Conservation (phyloP, 2,888 invertebrate genomes). For the Drosophila pseudotakahashii region DNA sequence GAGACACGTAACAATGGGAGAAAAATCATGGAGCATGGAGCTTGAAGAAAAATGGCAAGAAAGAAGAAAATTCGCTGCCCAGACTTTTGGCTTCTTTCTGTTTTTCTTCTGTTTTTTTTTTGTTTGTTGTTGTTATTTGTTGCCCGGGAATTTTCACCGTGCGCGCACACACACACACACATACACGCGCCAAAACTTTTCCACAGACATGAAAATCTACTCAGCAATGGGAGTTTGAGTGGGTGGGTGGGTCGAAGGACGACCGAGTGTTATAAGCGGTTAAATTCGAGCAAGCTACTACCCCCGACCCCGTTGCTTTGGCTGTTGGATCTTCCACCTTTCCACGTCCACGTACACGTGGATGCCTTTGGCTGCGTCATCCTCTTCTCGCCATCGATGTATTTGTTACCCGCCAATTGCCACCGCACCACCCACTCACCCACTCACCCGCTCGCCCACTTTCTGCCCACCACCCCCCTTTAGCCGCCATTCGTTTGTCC, state of each 20-base stretch:
- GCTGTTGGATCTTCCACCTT: slow-evolving; percentile 23
- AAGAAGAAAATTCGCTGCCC: slow-evolving; percentile 23
- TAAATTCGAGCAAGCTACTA: slow-evolving; percentile 62
- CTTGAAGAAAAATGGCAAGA: slow-evolving; percentile 4
- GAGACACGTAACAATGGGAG: slow-evolving; percentile 30
- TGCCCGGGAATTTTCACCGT: slow-evolving; percentile 29
- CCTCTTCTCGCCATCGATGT: slow-evolving; percentile 9
- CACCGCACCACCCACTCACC: slow-evolving; percentile 1
- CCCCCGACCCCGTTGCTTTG: slow-evolving; percentile 6
- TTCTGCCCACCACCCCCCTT: neutral
- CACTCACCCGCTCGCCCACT: neutral
- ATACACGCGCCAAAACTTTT: slow-evolving; percentile 36
- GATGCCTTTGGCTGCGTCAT: slow-evolving; percentile 46
- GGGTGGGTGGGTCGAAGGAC: slow-evolving; percentile 34
- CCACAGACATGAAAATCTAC: slow-evolving; percentile 73
- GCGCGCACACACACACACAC: slow-evolving; percentile 1
- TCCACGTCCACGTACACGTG: slow-evolving; percentile 36
- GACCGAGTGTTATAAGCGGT: slow-evolving; percentile 76
- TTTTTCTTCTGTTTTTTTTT: neutral
- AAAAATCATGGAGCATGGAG: slow-evolving; percentile 21
- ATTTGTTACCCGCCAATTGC: slow-evolving; percentile 25
- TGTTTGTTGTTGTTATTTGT: neutral
- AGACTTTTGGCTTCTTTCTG: slow-evolving; percentile 29
- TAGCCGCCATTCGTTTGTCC: slow-evolving; percentile 54
- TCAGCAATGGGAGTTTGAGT: slow-evolving; percentile 47